Conservation (phyloP, 2,888 invertebrate genomes). For the Metopia argyrocephala region DNA sequence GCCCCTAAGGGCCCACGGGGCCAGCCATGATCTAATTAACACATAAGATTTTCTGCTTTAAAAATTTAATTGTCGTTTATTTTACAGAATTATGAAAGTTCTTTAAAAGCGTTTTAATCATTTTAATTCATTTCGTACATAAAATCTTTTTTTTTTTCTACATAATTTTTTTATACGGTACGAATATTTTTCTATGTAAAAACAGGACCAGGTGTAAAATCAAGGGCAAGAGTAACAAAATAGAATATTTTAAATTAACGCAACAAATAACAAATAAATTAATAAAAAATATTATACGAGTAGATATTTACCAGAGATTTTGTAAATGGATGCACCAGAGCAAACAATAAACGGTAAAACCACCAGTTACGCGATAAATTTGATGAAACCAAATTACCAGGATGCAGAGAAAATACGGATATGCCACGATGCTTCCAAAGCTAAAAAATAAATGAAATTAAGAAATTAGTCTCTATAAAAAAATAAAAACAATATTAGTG, state of each 20-base stretch:
- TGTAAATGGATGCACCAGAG: constrained; percentile 93
- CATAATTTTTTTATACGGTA: too few relatives aligned
- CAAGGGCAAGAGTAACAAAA: neutral
- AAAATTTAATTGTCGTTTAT: too few relatives aligned
- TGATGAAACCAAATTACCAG: constrained; percentile 94
- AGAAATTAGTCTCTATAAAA: neutral
- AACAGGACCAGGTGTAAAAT: too few relatives aligned
- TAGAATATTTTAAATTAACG: constrained; percentile 33
- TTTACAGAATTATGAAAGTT: too few relatives aligned
- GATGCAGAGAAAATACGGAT: constrained; percentile 89
- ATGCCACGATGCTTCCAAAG: constrained; percentile 85
- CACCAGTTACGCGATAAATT: constrained; percentile 90
- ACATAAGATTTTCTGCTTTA: too few relatives aligned
- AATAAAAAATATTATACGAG: neutral
- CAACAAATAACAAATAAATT: constrained; percentile 20
- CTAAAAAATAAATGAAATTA: constrained; percentile 63
- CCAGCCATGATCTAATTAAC: too few relatives aligned
- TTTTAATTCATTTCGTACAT: too few relatives aligned
- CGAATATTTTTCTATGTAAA: too few relatives aligned
- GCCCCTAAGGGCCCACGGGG: too few relatives aligned
- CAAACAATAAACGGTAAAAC: constrained; percentile 87
- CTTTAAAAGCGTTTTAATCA: too few relatives aligned
- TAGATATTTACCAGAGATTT: constrained; percentile 88
- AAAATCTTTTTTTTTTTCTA: too few relatives aligned
- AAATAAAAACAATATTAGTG: too few relatives aligned